Conservation (phyloP, 2,797 vertebrate species). For the Gallinago solitaria region DNA sequence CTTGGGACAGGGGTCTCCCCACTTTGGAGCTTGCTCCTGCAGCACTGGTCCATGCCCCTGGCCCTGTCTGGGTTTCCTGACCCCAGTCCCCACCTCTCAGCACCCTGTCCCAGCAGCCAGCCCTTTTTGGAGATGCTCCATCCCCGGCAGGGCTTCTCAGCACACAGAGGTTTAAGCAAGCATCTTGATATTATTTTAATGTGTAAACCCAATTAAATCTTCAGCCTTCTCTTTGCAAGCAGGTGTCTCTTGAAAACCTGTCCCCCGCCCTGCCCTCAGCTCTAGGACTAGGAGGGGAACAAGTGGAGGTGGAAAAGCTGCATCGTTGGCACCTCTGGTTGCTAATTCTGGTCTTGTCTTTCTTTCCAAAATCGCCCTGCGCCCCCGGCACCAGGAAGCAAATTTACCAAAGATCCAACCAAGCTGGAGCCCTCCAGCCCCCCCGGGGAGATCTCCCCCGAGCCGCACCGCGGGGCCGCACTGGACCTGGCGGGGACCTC, state of each 20-base stretch:
- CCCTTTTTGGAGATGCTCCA: background rate
- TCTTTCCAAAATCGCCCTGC: background rate
- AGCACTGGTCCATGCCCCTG: background rate
- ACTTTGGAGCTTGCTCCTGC: background rate
- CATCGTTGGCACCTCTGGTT: background rate
- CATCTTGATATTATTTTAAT: background rate
- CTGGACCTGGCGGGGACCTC: constrained; percentile 69
- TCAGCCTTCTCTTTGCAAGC: background rate
- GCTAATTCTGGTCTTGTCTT: constrained; percentile 35
- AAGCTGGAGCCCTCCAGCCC: constrained; percentile 79
- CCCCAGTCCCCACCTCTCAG: background rate
- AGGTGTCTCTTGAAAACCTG: background rate
- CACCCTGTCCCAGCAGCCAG: background rate
- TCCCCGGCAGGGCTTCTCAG: background rate
- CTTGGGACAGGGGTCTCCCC: background rate
- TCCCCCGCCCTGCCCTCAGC: background rate
- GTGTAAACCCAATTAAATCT: background rate
- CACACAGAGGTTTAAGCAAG: background rate
- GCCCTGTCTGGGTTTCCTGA: background rate
- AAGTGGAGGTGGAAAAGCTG: background rate
- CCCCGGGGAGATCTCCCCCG: constrained; percentile 66
- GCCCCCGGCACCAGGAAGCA: constrained; percentile 70
- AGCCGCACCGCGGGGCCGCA: constrained; percentile 48
- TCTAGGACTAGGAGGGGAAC: background rate
- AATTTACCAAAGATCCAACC: constrained; percentile 83